A percentile compares a stretch with the other conserved stretches of the same genome.
Evolutionary conservation across 2,113 vertebrate species (phyloP).

Genomic region (Neolamprologus tretocephalus): DNA sequence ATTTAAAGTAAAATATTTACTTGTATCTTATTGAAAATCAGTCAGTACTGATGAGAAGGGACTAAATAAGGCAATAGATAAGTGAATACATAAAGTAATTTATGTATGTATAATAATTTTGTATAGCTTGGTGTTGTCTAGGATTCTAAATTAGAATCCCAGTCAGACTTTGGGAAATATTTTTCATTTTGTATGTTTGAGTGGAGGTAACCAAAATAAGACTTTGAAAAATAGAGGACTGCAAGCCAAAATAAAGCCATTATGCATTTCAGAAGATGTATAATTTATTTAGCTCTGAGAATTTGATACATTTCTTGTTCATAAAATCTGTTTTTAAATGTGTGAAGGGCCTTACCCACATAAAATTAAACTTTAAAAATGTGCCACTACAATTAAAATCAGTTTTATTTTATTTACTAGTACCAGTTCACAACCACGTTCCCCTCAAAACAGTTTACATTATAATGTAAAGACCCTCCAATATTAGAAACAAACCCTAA

Average conservation of each 20-base stretch:
- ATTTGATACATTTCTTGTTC: not conserved
- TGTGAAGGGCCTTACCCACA: not conserved
- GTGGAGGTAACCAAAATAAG: not conserved
- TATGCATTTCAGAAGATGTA: not conserved
- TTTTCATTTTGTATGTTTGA: not conserved
- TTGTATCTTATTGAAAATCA: not conserved
- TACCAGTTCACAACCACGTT: not conserved
- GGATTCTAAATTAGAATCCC: not conserved
- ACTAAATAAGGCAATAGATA: not conserved
- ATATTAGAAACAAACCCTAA: not conserved
- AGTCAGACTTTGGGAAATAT: not conserved
- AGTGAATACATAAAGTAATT: not conserved
- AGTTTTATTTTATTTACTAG: not conserved
- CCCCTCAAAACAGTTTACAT: accelerated
- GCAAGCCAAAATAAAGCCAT: not conserved
- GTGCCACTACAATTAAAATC: not conserved
- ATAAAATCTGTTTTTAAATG: not conserved
- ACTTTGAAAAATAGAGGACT: not conserved
- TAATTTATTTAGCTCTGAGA: not conserved
- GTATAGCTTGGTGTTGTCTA: not conserved
- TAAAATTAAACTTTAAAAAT: not conserved
- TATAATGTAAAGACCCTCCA: not conserved
- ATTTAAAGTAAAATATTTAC: not conserved
- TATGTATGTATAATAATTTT: not conserved
- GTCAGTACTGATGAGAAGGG: not conserved